phyloP scores from a whole-genome alignment of 2,888 invertebrate genomes.

The Sphecodes monilicornis region DNA sequence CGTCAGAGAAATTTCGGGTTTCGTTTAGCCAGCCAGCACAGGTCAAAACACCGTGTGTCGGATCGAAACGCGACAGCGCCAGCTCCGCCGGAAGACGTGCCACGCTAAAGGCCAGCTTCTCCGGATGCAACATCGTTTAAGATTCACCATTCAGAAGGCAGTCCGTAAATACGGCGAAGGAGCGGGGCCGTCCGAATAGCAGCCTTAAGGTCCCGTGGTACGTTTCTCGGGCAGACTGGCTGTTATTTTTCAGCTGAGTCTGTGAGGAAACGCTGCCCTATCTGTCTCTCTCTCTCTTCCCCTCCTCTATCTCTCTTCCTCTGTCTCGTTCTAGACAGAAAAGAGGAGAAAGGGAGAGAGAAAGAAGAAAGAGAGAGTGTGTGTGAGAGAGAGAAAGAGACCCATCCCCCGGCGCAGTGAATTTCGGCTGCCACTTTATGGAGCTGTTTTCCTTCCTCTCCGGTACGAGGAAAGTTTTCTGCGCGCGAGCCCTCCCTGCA shows the following conservation, averaged over 20 bases:
- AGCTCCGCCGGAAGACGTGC: background rate
- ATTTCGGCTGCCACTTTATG: constrained; percentile 68
- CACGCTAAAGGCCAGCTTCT: background rate
- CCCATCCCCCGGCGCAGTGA: constrained; percentile 36
- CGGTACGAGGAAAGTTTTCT: constrained; percentile 61
- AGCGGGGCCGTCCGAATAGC: constrained; percentile 30
- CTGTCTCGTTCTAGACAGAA: background rate
- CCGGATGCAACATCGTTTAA: constrained; percentile 29
- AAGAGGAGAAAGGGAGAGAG: background rate
- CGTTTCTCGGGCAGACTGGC: constrained; percentile 26
- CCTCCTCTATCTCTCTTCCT: background rate
- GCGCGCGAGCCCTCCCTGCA: constrained; percentile 44
- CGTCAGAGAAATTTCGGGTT: background rate
- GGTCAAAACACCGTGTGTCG: background rate
- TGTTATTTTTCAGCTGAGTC: constrained; percentile 58
- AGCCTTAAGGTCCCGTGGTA: constrained; percentile 36
- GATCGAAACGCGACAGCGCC: constrained; percentile 12
- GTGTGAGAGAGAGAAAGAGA: background rate
- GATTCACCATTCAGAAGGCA: constrained; percentile 37
- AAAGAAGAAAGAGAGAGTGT: background rate
- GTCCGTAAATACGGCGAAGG: constrained; percentile 36
- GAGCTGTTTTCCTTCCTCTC: constrained; percentile 64
- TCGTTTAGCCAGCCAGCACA: background rate
- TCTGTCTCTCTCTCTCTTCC: background rate
- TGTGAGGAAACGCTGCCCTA: constrained; percentile 28